These are phyloP conservation scores for Morus bassanus DNA, from an alignment of 2,797 vertebrate species.

Conservation along the genomic window DNA sequence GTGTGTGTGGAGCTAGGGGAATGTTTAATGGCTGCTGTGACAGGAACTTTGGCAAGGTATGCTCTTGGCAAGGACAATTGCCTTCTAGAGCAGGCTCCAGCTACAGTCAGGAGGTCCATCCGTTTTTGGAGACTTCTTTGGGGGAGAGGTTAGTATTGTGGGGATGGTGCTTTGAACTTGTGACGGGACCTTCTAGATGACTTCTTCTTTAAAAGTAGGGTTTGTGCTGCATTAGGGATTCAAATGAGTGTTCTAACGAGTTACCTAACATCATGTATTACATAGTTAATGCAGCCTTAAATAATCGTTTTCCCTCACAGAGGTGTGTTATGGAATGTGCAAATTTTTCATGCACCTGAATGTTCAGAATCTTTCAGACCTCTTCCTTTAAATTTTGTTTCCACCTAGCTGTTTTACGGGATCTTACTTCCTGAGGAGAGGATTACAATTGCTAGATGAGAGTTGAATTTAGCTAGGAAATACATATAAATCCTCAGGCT, in stretches of 20 bases:
- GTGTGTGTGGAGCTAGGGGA: not conserved
- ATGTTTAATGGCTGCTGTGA: not conserved
- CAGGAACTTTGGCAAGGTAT: not conserved
- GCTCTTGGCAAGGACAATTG: not conserved
- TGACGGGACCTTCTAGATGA: too few species aligned
- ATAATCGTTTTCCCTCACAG: not conserved
- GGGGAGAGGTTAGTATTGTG: not conserved
- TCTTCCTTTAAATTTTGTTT: not conserved
- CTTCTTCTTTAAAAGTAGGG: not conserved
- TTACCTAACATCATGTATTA: not conserved
- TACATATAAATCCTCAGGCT: not conserved
- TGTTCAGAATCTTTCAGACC: not conserved
- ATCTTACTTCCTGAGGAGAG: not conserved
- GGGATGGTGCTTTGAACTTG: not conserved
- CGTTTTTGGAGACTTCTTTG: not conserved
- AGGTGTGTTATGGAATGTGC: rapidly evolving
- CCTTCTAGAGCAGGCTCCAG: not conserved
- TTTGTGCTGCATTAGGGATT: not conserved
- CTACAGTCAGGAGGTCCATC: too few species aligned
- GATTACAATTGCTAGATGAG: not conserved
- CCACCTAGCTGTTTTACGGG: rapidly evolving
- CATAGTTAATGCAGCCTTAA: not conserved
- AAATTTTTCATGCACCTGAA: not conserved
- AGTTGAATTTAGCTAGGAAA: not conserved
- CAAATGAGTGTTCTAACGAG: not conserved